phyloP scores from a whole-genome alignment of 1,140 invertebrate species.

The Bombus fervidus region DNA sequence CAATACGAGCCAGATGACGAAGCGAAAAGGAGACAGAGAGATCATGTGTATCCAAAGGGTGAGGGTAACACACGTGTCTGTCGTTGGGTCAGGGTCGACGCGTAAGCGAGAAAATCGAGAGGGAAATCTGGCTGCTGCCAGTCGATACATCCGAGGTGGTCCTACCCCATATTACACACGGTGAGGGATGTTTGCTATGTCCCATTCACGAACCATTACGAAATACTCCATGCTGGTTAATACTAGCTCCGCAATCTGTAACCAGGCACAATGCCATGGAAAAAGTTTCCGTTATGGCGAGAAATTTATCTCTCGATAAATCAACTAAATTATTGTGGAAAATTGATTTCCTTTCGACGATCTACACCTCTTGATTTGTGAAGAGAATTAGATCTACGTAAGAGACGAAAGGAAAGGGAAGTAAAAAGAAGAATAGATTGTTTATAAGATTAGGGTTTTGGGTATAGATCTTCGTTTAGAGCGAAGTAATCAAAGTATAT shows the following conservation, averaged over 20 bases:
- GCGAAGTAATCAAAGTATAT: too few species aligned
- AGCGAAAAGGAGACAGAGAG: not conserved
- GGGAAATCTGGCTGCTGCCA: constrained; percentile 63
- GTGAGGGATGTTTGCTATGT: constrained; percentile 35
- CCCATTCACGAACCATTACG: constrained; percentile 42
- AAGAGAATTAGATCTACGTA: not conserved
- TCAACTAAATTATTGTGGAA: not conserved
- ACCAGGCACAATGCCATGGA: not conserved
- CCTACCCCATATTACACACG: constrained; percentile 31
- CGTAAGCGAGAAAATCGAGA: constrained; percentile 63
- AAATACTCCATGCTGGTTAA: constrained; percentile 44
- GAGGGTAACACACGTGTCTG: constrained; percentile 38
- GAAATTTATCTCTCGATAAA: not conserved
- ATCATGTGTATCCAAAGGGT: constrained; percentile 30
- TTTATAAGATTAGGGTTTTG: too few species aligned
- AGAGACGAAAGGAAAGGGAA: too few species aligned
- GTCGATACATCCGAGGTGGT: constrained; percentile 61
- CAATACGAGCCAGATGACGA: not conserved
- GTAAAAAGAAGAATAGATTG: too few species aligned
- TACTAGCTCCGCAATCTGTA: not conserved
- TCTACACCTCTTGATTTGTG: not conserved
- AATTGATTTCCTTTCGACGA: not conserved
- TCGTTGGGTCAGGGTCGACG: constrained; percentile 68
- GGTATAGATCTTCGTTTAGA: too few species aligned
- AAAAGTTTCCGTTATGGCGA: not conserved